phyloP scores from a whole-genome alignment of 2,113 vertebrate species.

The Periophthalmus modestus region DNA sequence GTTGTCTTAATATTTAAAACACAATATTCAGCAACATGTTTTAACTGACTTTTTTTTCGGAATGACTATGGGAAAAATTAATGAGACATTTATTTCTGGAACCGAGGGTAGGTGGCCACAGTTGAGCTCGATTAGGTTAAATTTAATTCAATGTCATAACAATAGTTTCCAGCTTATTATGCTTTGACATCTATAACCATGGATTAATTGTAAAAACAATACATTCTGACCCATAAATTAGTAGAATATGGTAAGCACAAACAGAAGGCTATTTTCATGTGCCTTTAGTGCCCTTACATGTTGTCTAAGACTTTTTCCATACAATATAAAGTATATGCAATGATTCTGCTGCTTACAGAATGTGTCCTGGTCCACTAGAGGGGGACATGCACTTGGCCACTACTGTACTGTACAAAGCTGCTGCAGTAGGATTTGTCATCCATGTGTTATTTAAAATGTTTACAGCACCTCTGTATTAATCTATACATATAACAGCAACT shows the following conservation, averaged over 20 bases:
- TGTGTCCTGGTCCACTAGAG: constrained; percentile 36
- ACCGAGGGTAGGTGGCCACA: too few relatives aligned
- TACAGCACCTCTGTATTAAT: background rate
- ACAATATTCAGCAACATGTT: too few relatives aligned
- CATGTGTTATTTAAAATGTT: background rate
- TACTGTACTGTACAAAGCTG: background rate
- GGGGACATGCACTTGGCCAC: constrained; percentile 27
- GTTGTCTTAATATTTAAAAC: too few relatives aligned
- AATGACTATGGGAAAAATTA: too few relatives aligned
- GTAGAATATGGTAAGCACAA: background rate
- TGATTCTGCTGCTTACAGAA: constrained; percentile 23
- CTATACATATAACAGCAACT: background rate
- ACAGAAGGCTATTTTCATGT: too few relatives aligned
- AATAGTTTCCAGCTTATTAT: too few relatives aligned
- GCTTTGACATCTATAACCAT: background rate
- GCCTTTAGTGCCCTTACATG: background rate
- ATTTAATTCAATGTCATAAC: background rate
- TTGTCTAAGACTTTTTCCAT: background rate
- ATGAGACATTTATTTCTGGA: too few relatives aligned
- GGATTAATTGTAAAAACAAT: background rate
- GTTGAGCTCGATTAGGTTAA: too few relatives aligned
- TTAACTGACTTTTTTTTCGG: too few relatives aligned
- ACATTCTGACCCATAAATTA: background rate
- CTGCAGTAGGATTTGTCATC: background rate
- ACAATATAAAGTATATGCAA: background rate